phyloP scores from a whole-genome alignment of 2,797 vertebrate genomes.

The Sebastes iracundus region DNA sequence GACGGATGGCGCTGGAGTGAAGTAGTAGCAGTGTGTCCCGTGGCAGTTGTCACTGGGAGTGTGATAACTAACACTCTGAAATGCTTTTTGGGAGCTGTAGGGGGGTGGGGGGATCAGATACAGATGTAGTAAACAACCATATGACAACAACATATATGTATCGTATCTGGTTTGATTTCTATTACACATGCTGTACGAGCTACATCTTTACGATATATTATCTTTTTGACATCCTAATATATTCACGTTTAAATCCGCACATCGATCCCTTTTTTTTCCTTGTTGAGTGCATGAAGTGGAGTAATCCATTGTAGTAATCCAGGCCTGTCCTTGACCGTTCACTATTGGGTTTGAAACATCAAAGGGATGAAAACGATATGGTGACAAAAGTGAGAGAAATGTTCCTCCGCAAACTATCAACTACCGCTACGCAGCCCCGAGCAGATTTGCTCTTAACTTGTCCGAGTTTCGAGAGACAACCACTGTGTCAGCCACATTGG shows the following conservation, averaged over 20 bases:
- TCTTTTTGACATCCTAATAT: slow-evolving; percentile 18
- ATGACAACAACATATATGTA: background rate
- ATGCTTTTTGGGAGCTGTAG: slow-evolving; percentile 27
- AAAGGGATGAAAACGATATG: slow-evolving; percentile 72
- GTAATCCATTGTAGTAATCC: slow-evolving; percentile 73
- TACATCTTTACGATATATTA: slow-evolving; percentile 8
- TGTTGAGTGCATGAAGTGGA: slow-evolving; percentile 48
- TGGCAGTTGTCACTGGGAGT: slow-evolving; percentile 65
- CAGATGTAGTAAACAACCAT: slow-evolving; percentile 36
- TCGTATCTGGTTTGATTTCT: slow-evolving; percentile 1
- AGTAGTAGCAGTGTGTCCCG: slow-evolving; percentile 50
- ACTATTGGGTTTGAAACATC: slow-evolving; percentile 74
- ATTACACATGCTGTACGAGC: background rate
- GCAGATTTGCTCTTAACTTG: slow-evolving; percentile 50
- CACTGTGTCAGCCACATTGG: slow-evolving; percentile 59
- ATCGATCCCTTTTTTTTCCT: slow-evolving; percentile 28
- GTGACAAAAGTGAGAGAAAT: slow-evolving; percentile 72
- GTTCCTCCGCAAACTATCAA: slow-evolving; percentile 62
- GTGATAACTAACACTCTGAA: slow-evolving; percentile 43
- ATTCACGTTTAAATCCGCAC: slow-evolving; percentile 39
- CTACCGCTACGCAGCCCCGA: slow-evolving; percentile 30
- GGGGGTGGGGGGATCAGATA: background rate
- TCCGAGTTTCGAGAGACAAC: slow-evolving; percentile 51
- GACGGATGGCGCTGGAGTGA: slow-evolving; percentile 47
- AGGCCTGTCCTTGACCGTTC: slow-evolving; percentile 63